A percentile compares a stretch with the other conserved stretches of the same genome.
phyloP scores from a whole-genome alignment of 1,140 invertebrate species.

The Ceratosolen solmsi region DNA sequence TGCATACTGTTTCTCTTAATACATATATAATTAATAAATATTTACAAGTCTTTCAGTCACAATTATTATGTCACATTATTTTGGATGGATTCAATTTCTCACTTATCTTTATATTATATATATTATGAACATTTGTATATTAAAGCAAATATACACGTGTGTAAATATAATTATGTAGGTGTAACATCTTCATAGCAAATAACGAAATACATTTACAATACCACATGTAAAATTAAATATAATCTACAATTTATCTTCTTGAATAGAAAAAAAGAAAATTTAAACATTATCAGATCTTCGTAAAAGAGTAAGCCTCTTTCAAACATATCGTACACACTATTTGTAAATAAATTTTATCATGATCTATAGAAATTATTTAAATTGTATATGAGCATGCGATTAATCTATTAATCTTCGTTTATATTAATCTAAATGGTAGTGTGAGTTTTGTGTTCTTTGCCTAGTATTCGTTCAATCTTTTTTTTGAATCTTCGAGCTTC shows the following conservation, averaged over 20 bases:
- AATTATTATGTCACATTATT: slow-evolving; percentile 6
- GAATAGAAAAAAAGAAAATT: neutral
- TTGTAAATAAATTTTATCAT: neutral
- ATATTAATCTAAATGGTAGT: slow-evolving; percentile 34
- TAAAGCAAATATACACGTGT: too few species aligned
- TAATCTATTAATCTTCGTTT: too few species aligned
- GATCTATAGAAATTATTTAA: neutral
- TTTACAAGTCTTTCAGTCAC: slow-evolving; percentile 33
- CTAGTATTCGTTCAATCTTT: slow-evolving; percentile 78
- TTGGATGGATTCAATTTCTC: slow-evolving; percentile 40
- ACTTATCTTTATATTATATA: slow-evolving; percentile 10
- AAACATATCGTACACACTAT: slow-evolving; percentile 1
- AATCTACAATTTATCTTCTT: neutral
- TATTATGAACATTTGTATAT: neutral
- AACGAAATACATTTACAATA: too few species aligned
- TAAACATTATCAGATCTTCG: slow-evolving; percentile 9
- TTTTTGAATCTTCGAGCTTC: slow-evolving; percentile 85
- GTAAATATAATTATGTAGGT: too few species aligned
- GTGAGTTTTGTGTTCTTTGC: slow-evolving; percentile 67
- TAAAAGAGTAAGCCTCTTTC: neutral
- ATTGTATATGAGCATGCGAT: neutral
- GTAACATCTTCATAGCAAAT: too few species aligned
- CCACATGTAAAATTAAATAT: slow-evolving; percentile 3
- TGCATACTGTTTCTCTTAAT: slow-evolving; percentile 3
- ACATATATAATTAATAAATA: slow-evolving; percentile 31